Base-by-base conservation (phyloP, 2,888 invertebrate species). In the Pandemis heparana region DNA sequence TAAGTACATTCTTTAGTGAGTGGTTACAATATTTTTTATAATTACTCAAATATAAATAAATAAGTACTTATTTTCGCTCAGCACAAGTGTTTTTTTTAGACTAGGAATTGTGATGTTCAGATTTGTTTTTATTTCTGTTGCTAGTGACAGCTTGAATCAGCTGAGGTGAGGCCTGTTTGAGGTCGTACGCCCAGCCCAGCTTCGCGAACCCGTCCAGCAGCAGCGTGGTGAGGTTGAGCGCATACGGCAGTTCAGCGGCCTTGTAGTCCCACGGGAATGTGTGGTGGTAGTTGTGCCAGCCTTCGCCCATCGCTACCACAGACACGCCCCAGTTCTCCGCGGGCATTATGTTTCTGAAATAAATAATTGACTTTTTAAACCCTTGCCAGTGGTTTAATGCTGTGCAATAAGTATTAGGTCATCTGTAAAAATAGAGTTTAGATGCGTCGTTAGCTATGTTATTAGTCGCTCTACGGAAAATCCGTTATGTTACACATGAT, bases 221-320 rank as follows among this genome's bases (percentile, higher is more conserved):
- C 53, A 95, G 84, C 0, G 97, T 96, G 1, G 98, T 97, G 0
- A 95, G 67, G 85, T 98, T 98, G n/a, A 96, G 85, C 77, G 95
- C 86, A 76, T 95, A 95, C 61, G 97, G 97, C n/a, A 97, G 92
- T 87, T 99, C 98, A 7, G 98, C 96, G 39, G 98, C 97, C 83
- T 97, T 97, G 95, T 98, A 98, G 89, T 98, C 98, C 97, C 97
- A 98, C 0, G 98, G 98, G 89, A 98, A 98, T 0, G 97, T 97
- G 90, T 98, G 98, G 87, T 98, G 98, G 89, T 98, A 98, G 91
- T 98, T 98, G 92, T 98, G 98, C 97, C 98, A 99, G 5, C 98
- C 98, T 88, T 98, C 98, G 0, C 98, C 98, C 90, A 97, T 94
- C 0, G 97, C 96, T 32, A 96, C 83, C 0, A 97, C 82, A 0